phyloP scores from a whole-genome alignment of 2,888 invertebrate genomes.

The Lasioglossum vierecki region DNA sequence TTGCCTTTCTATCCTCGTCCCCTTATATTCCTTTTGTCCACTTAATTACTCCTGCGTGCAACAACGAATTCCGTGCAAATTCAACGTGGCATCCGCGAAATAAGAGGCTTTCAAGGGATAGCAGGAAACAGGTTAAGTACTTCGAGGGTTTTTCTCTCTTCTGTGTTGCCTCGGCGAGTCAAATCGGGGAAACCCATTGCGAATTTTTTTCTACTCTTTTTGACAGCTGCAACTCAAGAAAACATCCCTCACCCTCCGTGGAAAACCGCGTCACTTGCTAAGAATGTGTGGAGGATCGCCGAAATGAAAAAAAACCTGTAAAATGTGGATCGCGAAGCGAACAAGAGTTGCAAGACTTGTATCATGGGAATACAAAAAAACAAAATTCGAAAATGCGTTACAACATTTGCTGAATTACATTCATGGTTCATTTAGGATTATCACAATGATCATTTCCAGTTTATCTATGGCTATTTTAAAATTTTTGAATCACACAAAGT shows the following conservation, averaged over 20 bases:
- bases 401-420: background rate
- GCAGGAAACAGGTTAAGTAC: conserved; percentile 57
- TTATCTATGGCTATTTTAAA: too few species aligned
- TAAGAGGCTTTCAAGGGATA: conserved; percentile 55
- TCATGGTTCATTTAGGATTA: too few species aligned
- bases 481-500: background rate
- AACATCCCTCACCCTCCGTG: background rate
- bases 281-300: background rate
- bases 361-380: background rate
- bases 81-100: conserved; percentile 42
- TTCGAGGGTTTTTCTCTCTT: conserved; percentile 22
- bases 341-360: background rate
- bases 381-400: background rate
- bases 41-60: conserved; percentile 49
- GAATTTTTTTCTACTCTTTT: conserved; percentile 11
- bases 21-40: conserved; percentile 30
- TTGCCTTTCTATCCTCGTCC: background rate
- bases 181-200: conserved; percentile 26
- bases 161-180: conserved; percentile 25
- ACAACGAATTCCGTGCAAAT: conserved; percentile 50
- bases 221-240: conserved; percentile 18
- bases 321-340: background rate
- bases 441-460: too few species aligned
- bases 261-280: background rate
- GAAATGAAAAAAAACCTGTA: background rate